Evolutionary conservation across 1,140 invertebrate species (phyloP).

Genomic region (Cyrtorhinus lividipennis): DNA sequence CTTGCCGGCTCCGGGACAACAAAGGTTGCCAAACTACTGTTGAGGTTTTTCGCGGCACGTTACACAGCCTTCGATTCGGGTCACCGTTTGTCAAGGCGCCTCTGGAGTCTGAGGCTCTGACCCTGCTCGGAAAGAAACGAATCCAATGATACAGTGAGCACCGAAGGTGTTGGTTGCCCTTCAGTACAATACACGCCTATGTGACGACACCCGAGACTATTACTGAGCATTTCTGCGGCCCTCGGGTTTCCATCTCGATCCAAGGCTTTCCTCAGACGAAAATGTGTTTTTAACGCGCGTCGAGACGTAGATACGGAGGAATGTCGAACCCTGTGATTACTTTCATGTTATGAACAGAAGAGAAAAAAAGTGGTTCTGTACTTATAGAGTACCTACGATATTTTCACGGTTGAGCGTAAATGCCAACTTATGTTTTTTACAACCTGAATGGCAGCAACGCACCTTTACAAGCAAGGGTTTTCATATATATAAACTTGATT

Average conservation of each 20-base stretch:
- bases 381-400: no score
- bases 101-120: background rate
- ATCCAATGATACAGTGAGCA: background rate
- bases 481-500: no score
- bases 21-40: background rate
- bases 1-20: background rate
- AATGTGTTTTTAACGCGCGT: background rate
- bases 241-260: background rate
- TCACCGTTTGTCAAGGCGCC: background rate
- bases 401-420: no score
- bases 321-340: no score
- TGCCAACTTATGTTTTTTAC: no score
- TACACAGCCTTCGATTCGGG: background rate
- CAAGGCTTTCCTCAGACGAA: background rate
- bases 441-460: no score
- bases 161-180: background rate
- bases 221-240: background rate
- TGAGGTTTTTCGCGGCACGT: background rate
- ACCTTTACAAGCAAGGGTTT: no score
- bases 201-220: background rate
- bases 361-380: no score
- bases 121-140: background rate
- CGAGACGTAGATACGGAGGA: no score
- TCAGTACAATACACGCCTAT: background rate
- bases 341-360: no score